These are phyloP conservation scores for Drosophila oshimai DNA, from an alignment of 1,140 invertebrate species.

Conservation along the genomic window DNA sequence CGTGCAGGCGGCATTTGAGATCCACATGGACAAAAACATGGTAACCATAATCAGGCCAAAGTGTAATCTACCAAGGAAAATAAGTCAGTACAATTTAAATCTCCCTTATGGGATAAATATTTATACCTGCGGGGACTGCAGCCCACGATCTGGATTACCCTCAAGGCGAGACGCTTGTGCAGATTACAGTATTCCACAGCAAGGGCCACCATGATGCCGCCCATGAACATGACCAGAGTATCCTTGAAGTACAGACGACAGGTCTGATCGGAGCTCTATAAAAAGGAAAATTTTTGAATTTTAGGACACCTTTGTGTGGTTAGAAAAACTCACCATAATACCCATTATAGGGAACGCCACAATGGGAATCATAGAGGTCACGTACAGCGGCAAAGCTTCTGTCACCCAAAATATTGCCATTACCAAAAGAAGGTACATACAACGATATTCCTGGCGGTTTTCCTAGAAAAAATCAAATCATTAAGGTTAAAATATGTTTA, in stretches of 20 bases:
- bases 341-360: conserved; percentile 91
- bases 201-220: conserved; percentile 91
- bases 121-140: conserved; percentile 86
- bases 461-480: conserved; percentile 38
- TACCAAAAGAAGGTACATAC: conserved; percentile 90
- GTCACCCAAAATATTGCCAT: conserved; percentile 94
- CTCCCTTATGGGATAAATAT: background rate
- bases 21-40: conserved; percentile 93
- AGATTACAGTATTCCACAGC: conserved; percentile 93
- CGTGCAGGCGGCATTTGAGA: conserved; percentile 91
- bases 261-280: conserved; percentile 85
- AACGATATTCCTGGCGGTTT: conserved; percentile 86
- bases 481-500: background rate
- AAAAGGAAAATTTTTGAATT: background rate
- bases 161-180: conserved; percentile 92
- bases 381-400: conserved; percentile 90
- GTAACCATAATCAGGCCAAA: conserved; percentile 90
- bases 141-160: conserved; percentile 90
- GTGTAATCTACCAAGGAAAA: conserved; percentile 85
- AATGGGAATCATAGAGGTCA: conserved; percentile 92
- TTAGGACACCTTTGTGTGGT: background rate
- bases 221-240: conserved; percentile 93
- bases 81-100: background rate
- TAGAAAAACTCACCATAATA: conserved; percentile 83
- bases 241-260: conserved; percentile 91